A percentile compares a stretch with the other conserved stretches of the same genome.
Conservation (phyloP, 2,797 vertebrate species). For the Sebastes cheni region DNA sequence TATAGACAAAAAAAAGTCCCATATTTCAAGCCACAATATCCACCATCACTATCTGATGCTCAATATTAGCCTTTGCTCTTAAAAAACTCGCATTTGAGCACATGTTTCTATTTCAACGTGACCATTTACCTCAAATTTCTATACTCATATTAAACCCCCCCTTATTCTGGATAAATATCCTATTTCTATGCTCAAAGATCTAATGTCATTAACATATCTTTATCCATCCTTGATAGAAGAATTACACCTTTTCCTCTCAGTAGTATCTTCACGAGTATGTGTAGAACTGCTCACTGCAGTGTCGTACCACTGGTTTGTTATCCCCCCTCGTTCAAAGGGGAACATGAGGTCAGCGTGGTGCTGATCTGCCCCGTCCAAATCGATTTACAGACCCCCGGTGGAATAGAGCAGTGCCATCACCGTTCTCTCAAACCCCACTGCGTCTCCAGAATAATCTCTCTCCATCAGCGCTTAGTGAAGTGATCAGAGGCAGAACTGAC, state of each 20-base stretch:
- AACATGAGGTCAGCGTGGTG: constrained; percentile 51
- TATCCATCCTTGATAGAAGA: neutral
- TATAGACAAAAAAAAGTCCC: constrained; percentile 1
- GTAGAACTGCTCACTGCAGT: neutral
- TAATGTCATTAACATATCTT: neutral
- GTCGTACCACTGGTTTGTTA: neutral
- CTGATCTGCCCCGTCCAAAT: constrained; percentile 67
- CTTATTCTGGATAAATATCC: neutral
- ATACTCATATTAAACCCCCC: neutral
- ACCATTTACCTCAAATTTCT: neutral
- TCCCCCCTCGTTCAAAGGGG: constrained; percentile 10
- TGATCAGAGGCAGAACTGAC: constrained; percentile 75
- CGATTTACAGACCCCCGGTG: constrained; percentile 49
- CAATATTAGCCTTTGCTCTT: neutral
- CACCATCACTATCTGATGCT: neutral
- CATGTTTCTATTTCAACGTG: neutral
- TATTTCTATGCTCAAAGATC: neutral
- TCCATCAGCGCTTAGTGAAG: constrained; percentile 64
- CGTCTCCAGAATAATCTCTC: constrained; percentile 62
- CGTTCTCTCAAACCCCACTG: constrained; percentile 14
- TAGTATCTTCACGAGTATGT: neutral
- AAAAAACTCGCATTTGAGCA: neutral
- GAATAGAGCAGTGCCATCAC: constrained; percentile 54
- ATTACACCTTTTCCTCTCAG: neutral
- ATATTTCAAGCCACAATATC: constrained; percentile 4